Evolutionary conservation across 37 sponge, comb jelly and placozoan species (phyloP).

Genomic region (Lycopodina hypogea): DNA sequence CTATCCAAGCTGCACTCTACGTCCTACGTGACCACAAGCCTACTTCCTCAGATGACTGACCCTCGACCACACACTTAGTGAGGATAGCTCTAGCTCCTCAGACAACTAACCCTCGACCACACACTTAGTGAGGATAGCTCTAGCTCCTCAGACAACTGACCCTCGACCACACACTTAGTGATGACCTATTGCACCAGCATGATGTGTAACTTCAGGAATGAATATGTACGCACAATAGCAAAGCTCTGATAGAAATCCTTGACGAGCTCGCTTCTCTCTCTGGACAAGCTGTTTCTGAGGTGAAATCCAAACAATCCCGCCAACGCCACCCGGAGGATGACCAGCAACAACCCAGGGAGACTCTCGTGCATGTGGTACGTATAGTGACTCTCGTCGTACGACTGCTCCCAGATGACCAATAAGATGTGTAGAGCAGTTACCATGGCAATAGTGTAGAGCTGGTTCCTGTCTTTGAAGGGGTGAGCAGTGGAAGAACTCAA

Average conservation of each 20-base stretch:
- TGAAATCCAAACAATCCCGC: constrained; percentile 49
- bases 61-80: too few species aligned
- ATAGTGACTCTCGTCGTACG: constrained; percentile 69
- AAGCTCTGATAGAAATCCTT: constrained; percentile 64
- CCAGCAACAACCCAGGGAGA: constrained; percentile 50
- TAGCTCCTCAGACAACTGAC: too few species aligned
- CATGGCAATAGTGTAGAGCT: constrained; percentile 19
- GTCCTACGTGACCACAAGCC: too few species aligned
- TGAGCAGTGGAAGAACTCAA: constrained; percentile 30
- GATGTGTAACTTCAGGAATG: too few species aligned
- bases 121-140: too few species aligned
- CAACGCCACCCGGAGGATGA: constrained; percentile 40
- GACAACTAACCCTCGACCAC: too few species aligned
- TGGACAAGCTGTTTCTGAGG: constrained; percentile 20
- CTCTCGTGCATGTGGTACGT: constrained; percentile 61
- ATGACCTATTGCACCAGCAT: too few species aligned
- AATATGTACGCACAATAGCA: constrained; percentile 60
- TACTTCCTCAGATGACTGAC: too few species aligned
- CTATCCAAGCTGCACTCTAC: too few species aligned
- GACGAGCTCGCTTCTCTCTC: constrained; percentile 55
- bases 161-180: too few species aligned
- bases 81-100: too few species aligned
- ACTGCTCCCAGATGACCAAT: constrained; percentile 68
- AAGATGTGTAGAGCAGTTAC: constrained; percentile 32
- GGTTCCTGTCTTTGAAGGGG: constrained; percentile 46